Percentiles rank a stretch among this genome's conserved stretches.
phyloP scores from a whole-genome alignment of 2,797 vertebrate species.

The Sebastes iracundus region DNA sequence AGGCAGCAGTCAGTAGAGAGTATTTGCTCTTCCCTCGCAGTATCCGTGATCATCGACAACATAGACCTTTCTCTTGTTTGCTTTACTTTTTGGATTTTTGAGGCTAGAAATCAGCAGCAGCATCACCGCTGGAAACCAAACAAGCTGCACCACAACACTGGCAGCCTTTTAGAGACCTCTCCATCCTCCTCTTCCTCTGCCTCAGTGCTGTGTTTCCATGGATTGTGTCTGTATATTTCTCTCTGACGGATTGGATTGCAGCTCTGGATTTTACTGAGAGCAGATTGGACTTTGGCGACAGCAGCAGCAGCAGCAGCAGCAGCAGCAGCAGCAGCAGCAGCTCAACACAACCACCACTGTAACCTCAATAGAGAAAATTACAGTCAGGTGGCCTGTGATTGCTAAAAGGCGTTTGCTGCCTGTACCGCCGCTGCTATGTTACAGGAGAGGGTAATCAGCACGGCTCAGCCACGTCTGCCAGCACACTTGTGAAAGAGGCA shows the following conservation, averaged over 20 bases:
- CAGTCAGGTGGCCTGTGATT: constrained; percentile 77
- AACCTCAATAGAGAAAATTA: constrained; percentile 72
- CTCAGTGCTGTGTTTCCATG: constrained; percentile 73
- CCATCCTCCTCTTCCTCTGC: constrained; percentile 58
- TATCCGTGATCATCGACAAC: constrained; percentile 69
- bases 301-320: constrained; percentile 46
- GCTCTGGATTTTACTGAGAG: constrained; percentile 73
- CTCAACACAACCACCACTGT: constrained; percentile 67
- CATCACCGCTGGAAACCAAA: constrained; percentile 64
- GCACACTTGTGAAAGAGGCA: constrained; percentile 88
- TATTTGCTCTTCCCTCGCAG: constrained; percentile 72
- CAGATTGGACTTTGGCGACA: constrained; percentile 70
- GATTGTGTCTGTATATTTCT: constrained; percentile 76
- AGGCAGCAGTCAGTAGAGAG: constrained; percentile 79
- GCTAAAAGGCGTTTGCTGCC: constrained; percentile 83
- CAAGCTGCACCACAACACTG: constrained; percentile 65
- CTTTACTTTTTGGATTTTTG: constrained; percentile 60
- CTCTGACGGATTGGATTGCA: constrained; percentile 73
- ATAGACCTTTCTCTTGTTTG: constrained; percentile 77
- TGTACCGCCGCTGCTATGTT: constrained; percentile 85
- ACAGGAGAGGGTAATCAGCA: constrained; percentile 86
- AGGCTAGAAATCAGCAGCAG: constrained; percentile 52
- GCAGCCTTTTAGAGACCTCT: constrained; percentile 52
- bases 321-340: constrained; percentile 51
- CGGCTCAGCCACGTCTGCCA: constrained; percentile 89